These are phyloP conservation scores for Arothron firmamentum DNA, from an alignment of 2,113 vertebrate species.

Conservation along the genomic window DNA sequence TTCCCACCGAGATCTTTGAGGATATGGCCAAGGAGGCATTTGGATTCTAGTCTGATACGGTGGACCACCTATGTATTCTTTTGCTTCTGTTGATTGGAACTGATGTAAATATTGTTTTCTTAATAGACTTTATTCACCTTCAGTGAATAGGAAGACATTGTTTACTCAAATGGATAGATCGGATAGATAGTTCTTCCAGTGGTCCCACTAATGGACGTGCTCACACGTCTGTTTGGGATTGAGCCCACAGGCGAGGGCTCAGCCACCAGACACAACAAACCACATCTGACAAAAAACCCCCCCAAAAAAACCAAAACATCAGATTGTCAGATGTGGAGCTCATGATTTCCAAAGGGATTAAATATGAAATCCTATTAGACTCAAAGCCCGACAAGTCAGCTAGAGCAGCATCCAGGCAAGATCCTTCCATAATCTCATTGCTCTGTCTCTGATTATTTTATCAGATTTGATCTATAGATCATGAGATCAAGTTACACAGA, in stretches of 20 bases:
- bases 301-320: slow-evolving; percentile 2
- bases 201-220: no score
- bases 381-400: slow-evolving; percentile 36
- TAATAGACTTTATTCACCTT: no score
- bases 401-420: slow-evolving; percentile 30
- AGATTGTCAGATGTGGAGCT: slow-evolving; percentile 39
- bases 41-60: slow-evolving; percentile 8
- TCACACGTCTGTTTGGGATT: no score
- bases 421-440: slow-evolving; percentile 30
- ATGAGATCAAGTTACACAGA: slow-evolving; percentile 48
- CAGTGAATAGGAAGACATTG: no score
- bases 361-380: slow-evolving; percentile 59
- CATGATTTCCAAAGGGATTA: slow-evolving; percentile 35
- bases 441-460: slow-evolving; percentile 44
- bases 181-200: no score
- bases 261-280: background rate
- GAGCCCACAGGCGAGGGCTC: no score
- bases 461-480: slow-evolving; percentile 51
- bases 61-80: no score
- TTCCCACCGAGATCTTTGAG: slow-evolving; percentile 28
- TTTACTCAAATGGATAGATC: no score
- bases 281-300: background rate
- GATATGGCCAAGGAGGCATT: slow-evolving; percentile 18
- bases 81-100: no score
- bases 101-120: no score